phyloP scores from a whole-genome alignment of 2,888 invertebrate species.

The Eupithecia subfuscata region DNA sequence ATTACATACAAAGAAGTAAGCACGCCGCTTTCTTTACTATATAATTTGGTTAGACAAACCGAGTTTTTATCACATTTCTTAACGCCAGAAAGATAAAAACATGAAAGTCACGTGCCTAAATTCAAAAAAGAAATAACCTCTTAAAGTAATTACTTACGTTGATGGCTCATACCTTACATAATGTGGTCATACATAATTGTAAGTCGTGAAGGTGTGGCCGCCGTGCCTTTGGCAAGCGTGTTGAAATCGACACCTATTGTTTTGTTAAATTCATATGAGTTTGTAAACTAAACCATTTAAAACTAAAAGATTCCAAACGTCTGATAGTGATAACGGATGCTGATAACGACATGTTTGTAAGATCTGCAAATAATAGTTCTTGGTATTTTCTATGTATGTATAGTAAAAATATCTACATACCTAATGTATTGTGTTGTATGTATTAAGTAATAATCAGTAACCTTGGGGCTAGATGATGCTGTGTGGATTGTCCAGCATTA shows the following conservation, averaged over 20 bases:
- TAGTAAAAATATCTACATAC: no score
- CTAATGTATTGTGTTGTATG: no score
- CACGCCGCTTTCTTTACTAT: background rate
- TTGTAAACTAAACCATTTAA: background rate
- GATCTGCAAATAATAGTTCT: no score
- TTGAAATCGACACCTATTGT: background rate
- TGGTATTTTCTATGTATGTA: no score
- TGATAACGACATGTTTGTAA: no score
- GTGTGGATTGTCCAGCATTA: no score
- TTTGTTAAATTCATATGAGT: background rate
- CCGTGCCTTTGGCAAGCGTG: background rate
- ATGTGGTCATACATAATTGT: conserved; percentile 1
- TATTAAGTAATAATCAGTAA: no score
- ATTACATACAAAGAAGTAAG: background rate
- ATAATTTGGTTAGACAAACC: background rate
- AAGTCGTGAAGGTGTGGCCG: background rate
- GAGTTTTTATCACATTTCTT: background rate
- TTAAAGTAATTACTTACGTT: background rate
- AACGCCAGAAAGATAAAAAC: background rate
- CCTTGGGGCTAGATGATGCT: no score
- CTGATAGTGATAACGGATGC: background rate
- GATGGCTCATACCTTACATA: background rate
- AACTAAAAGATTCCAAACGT: background rate
- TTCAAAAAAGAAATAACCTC: background rate
- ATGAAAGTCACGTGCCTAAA: background rate